phyloP scores from a whole-genome alignment of 1,140 invertebrate genomes.

The Drosophila pachea region DNA sequence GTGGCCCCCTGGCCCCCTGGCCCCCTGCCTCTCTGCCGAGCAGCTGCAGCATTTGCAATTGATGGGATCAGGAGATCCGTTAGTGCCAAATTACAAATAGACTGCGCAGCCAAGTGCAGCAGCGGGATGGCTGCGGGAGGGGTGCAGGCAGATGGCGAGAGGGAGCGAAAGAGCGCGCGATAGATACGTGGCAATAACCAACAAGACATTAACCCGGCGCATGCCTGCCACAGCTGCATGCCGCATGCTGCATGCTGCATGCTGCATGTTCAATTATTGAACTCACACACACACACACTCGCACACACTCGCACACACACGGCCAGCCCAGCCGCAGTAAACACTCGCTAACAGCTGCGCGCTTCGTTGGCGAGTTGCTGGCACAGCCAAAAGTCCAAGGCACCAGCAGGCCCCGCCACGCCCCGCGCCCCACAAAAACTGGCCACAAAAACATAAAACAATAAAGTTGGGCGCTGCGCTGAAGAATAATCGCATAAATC shows the following conservation, averaged over 20 bases:
- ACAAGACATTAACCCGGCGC: constrained; percentile 76
- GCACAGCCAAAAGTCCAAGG: constrained; percentile 19
- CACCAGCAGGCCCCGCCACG: constrained; percentile 1
- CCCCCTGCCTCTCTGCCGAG: not conserved
- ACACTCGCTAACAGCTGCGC: constrained; percentile 45
- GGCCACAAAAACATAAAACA: constrained; percentile 74
- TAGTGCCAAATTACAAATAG: constrained; percentile 76
- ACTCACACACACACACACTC: constrained; percentile 20
- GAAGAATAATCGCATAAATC: constrained; percentile 77
- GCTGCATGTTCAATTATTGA: constrained; percentile 68
- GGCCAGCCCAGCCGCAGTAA: constrained; percentile 7
- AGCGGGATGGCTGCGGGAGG: constrained; percentile 22
- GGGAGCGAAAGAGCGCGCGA: not conserved
- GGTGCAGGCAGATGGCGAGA: not conserved
- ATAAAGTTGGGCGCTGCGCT: constrained; percentile 72
- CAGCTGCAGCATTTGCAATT: constrained; percentile 50
- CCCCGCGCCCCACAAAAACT: constrained; percentile 19
- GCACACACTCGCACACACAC: not conserved
- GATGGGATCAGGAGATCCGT: constrained; percentile 74
- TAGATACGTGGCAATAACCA: constrained; percentile 64
- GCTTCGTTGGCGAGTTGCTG: constrained; percentile 39
- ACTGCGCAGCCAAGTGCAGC: constrained; percentile 59
- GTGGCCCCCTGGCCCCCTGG: not conserved
- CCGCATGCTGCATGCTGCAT: constrained; percentile 55
- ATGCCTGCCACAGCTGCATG: constrained; percentile 53